phyloP scores from a whole-genome alignment of 2,888 invertebrate species.

The Phrixothrix hirtus region DNA sequence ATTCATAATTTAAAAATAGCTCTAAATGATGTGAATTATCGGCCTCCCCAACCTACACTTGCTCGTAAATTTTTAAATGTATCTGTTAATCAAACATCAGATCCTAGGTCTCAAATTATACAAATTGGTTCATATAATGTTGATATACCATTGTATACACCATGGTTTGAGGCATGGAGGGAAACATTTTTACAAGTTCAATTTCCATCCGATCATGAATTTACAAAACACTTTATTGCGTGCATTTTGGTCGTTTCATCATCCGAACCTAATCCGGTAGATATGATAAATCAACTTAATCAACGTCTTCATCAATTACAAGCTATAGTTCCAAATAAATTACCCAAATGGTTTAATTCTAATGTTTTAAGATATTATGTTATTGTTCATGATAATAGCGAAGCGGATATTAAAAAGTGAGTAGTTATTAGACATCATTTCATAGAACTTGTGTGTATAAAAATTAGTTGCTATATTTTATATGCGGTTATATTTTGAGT shows the following conservation, averaged over 20 bases:
- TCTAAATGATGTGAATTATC: constrained; percentile 79
- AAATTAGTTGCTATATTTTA: background rate
- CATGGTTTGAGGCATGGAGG: constrained; percentile 96
- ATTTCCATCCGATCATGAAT: constrained; percentile 94
- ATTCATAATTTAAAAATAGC: constrained; percentile 78
- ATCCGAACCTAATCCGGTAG: constrained; percentile 75
- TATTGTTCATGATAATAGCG: constrained; percentile 80
- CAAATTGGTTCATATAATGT: constrained; percentile 60
- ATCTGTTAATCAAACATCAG: constrained; percentile 50
- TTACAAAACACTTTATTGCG: constrained; percentile 84
- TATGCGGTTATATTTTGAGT: too few relatives aligned
- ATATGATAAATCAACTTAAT: constrained; percentile 78
- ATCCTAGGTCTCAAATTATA: constrained; percentile 42
- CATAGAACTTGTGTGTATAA: background rate
- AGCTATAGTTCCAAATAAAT: constrained; percentile 72
- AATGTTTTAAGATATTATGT: constrained; percentile 88
- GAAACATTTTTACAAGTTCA: constrained; percentile 87
- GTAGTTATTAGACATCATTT: constrained; percentile 44
- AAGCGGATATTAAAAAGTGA: constrained; percentile 76
- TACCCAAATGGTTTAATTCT: constrained; percentile 81
- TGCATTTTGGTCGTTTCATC: constrained; percentile 79
- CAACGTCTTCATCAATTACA: constrained; percentile 81
- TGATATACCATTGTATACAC: constrained; percentile 75
- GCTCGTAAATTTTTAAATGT: constrained; percentile 80
- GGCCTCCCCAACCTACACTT: constrained; percentile 78